A percentile compares a stretch with the other conserved stretches of the same genome.
phyloP scores from a whole-genome alignment of 2,113 vertebrate genomes.

The Saccopteryx bilineata region DNA sequence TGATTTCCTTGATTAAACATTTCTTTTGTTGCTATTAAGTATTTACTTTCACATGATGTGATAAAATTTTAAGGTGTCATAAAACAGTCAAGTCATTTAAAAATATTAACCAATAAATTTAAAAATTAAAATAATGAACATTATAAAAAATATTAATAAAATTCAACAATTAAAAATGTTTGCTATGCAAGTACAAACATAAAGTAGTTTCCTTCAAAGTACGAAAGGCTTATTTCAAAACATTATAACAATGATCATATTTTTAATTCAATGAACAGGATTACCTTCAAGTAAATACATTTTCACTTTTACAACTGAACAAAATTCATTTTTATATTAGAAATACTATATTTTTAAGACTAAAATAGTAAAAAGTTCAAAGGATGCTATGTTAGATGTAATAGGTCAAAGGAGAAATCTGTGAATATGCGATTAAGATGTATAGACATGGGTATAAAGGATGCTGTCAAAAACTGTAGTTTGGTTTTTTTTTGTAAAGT shows the following conservation, averaged over 20 bases:
- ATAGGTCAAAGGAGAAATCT: not conserved
- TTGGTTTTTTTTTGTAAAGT: not conserved
- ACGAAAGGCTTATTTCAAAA: slow-evolving; percentile 40
- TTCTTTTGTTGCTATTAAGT: not conserved
- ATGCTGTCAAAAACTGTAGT: not conserved
- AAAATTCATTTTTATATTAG: not conserved
- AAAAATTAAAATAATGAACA: slow-evolving; percentile 55
- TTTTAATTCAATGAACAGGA: not conserved
- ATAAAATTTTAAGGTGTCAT: slow-evolving; percentile 55
- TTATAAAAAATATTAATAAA: slow-evolving; percentile 44
- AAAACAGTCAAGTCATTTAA: slow-evolving; percentile 25
- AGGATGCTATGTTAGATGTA: slow-evolving; percentile 60
- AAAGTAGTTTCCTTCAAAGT: slow-evolving; percentile 6
- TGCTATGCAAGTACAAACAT: not conserved
- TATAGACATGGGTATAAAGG: not conserved
- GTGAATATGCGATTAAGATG: not conserved
- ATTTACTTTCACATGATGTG: not conserved
- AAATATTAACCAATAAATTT: not conserved
- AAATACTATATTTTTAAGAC: slow-evolving; percentile 26
- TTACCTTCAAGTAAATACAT: slow-evolving; percentile 16
- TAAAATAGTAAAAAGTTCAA: slow-evolving; percentile 68
- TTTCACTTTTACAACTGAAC: slow-evolving; percentile 44
- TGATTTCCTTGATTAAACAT: slow-evolving; percentile 33
- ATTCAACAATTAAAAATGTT: slow-evolving; percentile 53
- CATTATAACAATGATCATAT: not conserved